phyloP scores from a whole-genome alignment of 2,888 invertebrate species.

The Byasa hedistus region DNA sequence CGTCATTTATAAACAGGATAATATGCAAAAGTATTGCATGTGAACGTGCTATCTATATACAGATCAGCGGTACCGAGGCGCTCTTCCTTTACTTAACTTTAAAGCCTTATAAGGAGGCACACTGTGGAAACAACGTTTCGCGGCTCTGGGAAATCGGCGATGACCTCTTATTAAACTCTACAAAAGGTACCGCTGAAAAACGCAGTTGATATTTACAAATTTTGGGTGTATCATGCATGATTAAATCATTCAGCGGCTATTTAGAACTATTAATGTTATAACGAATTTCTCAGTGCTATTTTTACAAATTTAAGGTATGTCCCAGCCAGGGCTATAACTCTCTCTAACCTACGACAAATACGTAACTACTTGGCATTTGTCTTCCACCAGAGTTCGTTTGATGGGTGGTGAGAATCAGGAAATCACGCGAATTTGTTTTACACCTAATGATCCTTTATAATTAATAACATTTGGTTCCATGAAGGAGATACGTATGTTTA shows the following conservation, averaged over 20 bases:
- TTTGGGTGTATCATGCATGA: conserved; percentile 5
- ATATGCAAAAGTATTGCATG: conserved; percentile 11
- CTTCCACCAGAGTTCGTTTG: too few relatives aligned
- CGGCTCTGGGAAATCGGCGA: conserved; percentile 26
- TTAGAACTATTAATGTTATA: not conserved
- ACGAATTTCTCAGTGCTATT: too few relatives aligned
- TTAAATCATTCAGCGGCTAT: not conserved
- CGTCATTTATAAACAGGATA: conserved; percentile 5
- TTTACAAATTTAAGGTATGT: too few relatives aligned
- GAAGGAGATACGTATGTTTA: not conserved
- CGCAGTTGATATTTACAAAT: conserved; percentile 5
- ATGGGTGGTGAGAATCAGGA: too few relatives aligned
- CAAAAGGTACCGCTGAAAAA: conserved; percentile 26
- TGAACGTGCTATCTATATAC: conserved; percentile 17
- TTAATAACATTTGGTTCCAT: not conserved
- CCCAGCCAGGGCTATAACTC: too few relatives aligned
- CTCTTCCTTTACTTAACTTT: conserved; percentile 21
- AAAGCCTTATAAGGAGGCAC: conserved; percentile 22
- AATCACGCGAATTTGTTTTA: not conserved
- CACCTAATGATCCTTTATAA: not conserved
- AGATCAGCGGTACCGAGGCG: conserved; percentile 22
- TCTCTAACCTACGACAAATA: too few relatives aligned
- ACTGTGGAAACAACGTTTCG: conserved; percentile 18
- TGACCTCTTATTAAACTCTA: conserved; percentile 24
- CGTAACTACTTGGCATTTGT: too few relatives aligned